A percentile compares a stretch with the other conserved stretches of the same genome.
phyloP scores from a whole-genome alignment of 2,797 vertebrate genomes.

The Octomys mimax region DNA sequence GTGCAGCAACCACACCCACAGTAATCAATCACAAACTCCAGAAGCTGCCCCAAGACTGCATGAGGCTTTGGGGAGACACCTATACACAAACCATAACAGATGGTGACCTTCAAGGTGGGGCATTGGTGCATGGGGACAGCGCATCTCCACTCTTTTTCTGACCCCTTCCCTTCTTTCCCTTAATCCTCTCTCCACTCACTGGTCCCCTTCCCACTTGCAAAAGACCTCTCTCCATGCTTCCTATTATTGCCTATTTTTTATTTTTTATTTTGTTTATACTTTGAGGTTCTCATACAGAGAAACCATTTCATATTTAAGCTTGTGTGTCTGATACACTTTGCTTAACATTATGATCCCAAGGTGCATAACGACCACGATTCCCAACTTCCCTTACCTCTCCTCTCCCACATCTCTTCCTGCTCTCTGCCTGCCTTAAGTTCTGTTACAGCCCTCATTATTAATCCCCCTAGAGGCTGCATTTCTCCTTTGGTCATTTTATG shows the following conservation, averaged over 20 bases:
- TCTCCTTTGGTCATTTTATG: background rate
- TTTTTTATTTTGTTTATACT: background rate
- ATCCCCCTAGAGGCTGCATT: fast-evolving
- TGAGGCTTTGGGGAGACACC: too few relatives aligned
- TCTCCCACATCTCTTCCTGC: background rate
- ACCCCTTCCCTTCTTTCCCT: background rate
- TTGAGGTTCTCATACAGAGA: background rate
- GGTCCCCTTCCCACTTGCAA: background rate
- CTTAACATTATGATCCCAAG: background rate
- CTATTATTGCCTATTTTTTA: background rate
- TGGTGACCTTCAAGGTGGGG: background rate
- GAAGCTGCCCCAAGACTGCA: too few relatives aligned
- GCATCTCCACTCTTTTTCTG: background rate
- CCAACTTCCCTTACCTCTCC: background rate
- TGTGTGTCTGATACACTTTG: background rate
- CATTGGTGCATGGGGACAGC: background rate
- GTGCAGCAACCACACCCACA: too few relatives aligned
- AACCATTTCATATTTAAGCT: background rate
- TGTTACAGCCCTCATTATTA: background rate
- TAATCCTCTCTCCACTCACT: background rate
- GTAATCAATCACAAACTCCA: too few relatives aligned
- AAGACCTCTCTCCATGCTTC: background rate
- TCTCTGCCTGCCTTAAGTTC: background rate
- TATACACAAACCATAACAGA: too few relatives aligned
- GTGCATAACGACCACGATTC: background rate